A percentile compares a stretch with the other conserved stretches of the same genome.
Conservation (phyloP, 30 jellyfish, hydroid and myxozoan genomes). For the Sanderia malayensis region DNA sequence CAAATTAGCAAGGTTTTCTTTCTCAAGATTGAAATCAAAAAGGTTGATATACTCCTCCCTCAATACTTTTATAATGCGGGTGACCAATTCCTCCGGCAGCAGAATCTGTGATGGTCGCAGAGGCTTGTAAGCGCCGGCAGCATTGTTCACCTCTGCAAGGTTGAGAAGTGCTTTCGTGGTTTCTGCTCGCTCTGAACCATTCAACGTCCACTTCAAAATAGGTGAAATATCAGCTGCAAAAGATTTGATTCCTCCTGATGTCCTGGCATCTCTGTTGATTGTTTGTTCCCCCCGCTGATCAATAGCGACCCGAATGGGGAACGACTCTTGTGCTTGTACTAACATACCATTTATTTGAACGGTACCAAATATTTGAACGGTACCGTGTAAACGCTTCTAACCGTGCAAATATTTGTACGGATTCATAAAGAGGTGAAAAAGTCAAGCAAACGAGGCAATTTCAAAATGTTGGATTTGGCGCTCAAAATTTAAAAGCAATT, state of each 20-base stretch:
- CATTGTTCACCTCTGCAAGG: constrained; percentile 3
- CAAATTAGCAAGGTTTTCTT: background rate
- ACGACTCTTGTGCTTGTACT: too few species aligned
- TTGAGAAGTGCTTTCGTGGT: background rate
- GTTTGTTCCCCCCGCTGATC: too few species aligned
- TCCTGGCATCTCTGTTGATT: constrained; percentile 1
- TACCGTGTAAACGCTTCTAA: too few species aligned
- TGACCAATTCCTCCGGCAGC: constrained; percentile 3
- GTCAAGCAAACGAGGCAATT: too few species aligned
- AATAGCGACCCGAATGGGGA: too few species aligned
- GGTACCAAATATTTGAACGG: too few species aligned
- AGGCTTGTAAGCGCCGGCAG: constrained; percentile 5
- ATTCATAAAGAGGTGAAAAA: too few species aligned
- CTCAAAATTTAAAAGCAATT: too few species aligned
- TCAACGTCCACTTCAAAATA: background rate
- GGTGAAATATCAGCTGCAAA: background rate
- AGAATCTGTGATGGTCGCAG: constrained; percentile 22
- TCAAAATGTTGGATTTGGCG: too few species aligned
- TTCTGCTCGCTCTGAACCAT: background rate
- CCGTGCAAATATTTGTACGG: too few species aligned
- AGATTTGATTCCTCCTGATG: background rate
- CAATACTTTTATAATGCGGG: background rate
- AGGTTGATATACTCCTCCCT: constrained; percentile 11
- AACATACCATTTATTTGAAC: too few species aligned
- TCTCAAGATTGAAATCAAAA: constrained; percentile 1